Conservation (phyloP, 2,888 invertebrate species). For the Norana najaformis region DNA sequence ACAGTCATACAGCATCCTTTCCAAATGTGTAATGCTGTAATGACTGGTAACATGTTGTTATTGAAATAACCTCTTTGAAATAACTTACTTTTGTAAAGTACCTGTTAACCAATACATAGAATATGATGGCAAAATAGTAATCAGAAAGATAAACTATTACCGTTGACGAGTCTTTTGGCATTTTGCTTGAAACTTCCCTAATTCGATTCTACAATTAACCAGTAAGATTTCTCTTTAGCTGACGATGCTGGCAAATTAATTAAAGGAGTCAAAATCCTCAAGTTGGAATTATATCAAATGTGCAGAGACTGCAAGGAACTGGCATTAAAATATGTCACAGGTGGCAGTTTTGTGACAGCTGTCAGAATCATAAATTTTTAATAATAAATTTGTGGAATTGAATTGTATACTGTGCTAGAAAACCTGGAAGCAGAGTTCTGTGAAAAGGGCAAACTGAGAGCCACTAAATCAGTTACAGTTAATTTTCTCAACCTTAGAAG, state of each 20-base stretch:
- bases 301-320: background rate
- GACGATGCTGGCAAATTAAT: background rate
- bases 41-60: background rate
- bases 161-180: background rate
- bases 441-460: too few species aligned
- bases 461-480: too few species aligned
- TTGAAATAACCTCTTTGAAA: background rate
- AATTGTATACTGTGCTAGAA: background rate
- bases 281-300: too few species aligned
- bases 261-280: background rate
- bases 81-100: background rate
- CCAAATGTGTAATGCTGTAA: background rate
- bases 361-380: too few species aligned
- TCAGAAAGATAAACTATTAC: background rate
- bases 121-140: background rate
- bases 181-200: background rate
- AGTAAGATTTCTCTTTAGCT: background rate
- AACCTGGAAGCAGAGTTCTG: too few species aligned
- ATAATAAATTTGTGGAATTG: too few species aligned
- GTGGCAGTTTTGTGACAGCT: background rate
- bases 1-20: background rate
- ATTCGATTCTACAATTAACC: slow-evolving; percentile 22
- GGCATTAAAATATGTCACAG: background rate
- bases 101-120: background rate
- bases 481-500: background rate